phyloP scores from a whole-genome alignment of 2,797 vertebrate genomes.

The Sus cebifrons region DNA sequence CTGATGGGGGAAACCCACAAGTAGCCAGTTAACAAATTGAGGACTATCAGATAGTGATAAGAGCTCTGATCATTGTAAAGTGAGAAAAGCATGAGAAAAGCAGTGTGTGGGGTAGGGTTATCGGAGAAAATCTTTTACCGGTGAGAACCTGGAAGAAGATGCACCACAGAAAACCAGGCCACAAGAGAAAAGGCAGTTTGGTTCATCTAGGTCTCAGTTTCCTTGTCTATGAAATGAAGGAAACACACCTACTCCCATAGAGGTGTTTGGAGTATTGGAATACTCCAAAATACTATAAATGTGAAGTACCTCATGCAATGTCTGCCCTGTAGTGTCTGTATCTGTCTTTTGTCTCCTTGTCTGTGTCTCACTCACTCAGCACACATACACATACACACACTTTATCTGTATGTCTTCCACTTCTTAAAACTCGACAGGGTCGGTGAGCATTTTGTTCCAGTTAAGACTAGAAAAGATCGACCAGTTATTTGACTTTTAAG shows the following conservation, averaged over 20 bases:
- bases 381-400: too few species aligned
- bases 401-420: not conserved
- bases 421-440: not conserved
- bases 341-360: not conserved
- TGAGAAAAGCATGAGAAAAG: not conserved
- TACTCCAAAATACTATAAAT: not conserved
- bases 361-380: not conserved
- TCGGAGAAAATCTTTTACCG: not conserved
- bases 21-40: not conserved
- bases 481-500: not conserved
- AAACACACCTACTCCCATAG: not conserved
- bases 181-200: not conserved
- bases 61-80: not conserved
- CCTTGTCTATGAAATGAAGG: not conserved
- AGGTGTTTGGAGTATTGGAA: not conserved
- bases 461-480: conserved; percentile 11
- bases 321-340: not conserved
- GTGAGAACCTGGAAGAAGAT: not conserved
- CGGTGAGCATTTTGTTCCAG: not conserved
- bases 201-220: not conserved
- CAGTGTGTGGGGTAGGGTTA: not conserved
- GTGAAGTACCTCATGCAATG: not conserved
- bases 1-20: not conserved
- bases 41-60: not conserved
- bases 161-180: not conserved